Evolutionary conservation across 1,140 invertebrate genomes (phyloP), one percentile per base, ranked within the genome.

Genomic region (Aphelinus certus): DNA sequence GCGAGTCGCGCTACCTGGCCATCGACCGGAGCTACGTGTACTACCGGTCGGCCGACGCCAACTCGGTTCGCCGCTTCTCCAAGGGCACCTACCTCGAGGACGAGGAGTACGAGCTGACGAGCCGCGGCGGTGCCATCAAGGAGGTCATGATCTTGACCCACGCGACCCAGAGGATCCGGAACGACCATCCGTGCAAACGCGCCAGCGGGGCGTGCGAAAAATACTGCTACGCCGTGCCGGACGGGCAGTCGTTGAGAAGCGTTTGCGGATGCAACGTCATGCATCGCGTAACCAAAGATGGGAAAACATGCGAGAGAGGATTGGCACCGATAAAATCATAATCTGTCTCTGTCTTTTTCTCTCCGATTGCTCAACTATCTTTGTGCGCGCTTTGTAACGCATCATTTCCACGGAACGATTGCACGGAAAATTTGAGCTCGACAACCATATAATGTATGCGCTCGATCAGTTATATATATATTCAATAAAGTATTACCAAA

Each of bases 1-100:
- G 43, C 47, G 1, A 49, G 48, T 10, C 45, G 10, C n/a, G 45
- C 26, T 55, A 9, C 43, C 7, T 48, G 49, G 43, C 53, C 48
- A n/a, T 47, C 2, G 61, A 69, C 26, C n/a, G 49, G 10, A 7
- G 48, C 42, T 69, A 69, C n/a, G 43, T 58, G 7, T 69, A 69
- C 51, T 60, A 69, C 51, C 26, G 26, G 5, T 60, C 10, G 46
- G 57, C 42, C 51, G 57, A 68, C 9, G 56, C 66, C 1, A 57
- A 69, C 49, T 6, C 46, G 3, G 26, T 69, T 26, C 47, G 10
- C 42, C 45, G n/a, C 58, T 42, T 69, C 3, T n/a, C n/a, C 2
- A 69, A 49, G 57, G 5, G 9, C 42, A 62, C 5, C 9, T 62
- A 62, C 49, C n/a, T 46, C 7, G n/a, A n/a, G 6, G 57, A 62